Evolutionary conservation across 2,113 vertebrate species (phyloP), one percentile per base, ranked within the genome.

Genomic region (Paramormyrops kingsleyae): DNA sequence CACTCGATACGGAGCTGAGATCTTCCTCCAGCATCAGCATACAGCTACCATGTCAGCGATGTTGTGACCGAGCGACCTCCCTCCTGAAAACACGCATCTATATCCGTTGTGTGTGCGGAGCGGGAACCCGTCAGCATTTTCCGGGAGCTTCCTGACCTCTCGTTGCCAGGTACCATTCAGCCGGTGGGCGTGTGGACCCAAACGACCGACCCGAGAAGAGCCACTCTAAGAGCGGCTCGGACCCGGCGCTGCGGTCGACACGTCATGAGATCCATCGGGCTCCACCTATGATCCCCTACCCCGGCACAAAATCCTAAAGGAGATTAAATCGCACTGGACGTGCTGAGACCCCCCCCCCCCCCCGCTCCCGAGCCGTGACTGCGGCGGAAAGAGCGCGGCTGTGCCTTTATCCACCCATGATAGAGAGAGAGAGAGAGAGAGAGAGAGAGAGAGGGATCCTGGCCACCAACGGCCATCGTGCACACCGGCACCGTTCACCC

Each of bases 221-320:
- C 15, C 35, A 2, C 31, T 4, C 4, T 3, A 15, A 83, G 31
- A 83, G 15, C 6, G 31, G 27, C 35, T 5, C 17, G 5, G 5
- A 42, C 77, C 5, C 17, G 39, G 21, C 8, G 24, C 31, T 1
- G 19, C 6, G 1, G 6, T 42, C 0, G 46, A 10, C 27, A 27
- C 13, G 35, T 19, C 24, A 35, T 74, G 85, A 47, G 74, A 53
- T 27, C 47, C 59, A 46, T 19, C 59, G 1, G 47, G 66, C 9
- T 93, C 94, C 94, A 92, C 94, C 92, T 90, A 87, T 50, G 91
- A 93, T 92, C 91, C 92, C 92, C 92, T 92, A 94, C 90, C 91
- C 91, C 91, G 90, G 91, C 62, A 90, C 93, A 91, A 94, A 95
- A 94, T 93, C 94, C 92, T 95, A 94, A 94, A 94, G 93, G 93